Evolutionary conservation across 2,888 invertebrate species (phyloP).

Genomic region (Ellobium chinense): DNA sequence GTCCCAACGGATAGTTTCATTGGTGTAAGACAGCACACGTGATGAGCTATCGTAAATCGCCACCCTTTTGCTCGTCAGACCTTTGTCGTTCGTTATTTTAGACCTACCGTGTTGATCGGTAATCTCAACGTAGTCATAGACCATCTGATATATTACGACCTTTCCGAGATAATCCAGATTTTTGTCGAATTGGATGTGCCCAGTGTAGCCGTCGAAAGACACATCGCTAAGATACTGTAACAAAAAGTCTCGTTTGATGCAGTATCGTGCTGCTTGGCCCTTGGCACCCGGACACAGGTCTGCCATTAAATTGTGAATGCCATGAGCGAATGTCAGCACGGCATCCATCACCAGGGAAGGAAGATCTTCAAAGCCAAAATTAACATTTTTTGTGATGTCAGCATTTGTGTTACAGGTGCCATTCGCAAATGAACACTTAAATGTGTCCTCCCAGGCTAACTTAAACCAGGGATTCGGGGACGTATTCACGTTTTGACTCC

Average conservation of each 20-base stretch:
- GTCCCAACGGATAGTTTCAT: neutral
- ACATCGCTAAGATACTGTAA: constrained; percentile 37
- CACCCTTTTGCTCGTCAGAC: neutral
- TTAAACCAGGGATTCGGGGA: constrained; percentile 63
- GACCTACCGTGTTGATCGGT: neutral
- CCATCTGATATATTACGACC: constrained; percentile 29
- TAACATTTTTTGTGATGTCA: neutral
- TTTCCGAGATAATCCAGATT: constrained; percentile 19
- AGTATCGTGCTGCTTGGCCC: constrained; percentile 10
- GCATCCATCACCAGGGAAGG: constrained; percentile 14
- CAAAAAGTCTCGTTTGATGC: constrained; percentile 32
- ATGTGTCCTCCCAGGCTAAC: constrained; percentile 58
- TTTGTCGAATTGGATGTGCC: constrained; percentile 27
- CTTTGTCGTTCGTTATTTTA: too few relatives aligned
- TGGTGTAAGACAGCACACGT: neutral
- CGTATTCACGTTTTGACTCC: constrained; percentile 48
- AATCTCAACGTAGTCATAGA: neutral
- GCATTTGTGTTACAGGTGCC: constrained; percentile 4
- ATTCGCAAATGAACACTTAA: constrained; percentile 40
- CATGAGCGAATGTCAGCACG: constrained; percentile 37
- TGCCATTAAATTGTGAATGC: constrained; percentile 11
- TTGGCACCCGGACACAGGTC: neutral
- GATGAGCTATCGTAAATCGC: constrained; percentile 3
- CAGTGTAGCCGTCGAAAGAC: constrained; percentile 20
- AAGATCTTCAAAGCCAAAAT: neutral